Evolutionary conservation across 2,888 invertebrate genomes (phyloP), one percentile per base, ranked within the genome.

Genomic region (Diaprepes abbreviatus): DNA sequence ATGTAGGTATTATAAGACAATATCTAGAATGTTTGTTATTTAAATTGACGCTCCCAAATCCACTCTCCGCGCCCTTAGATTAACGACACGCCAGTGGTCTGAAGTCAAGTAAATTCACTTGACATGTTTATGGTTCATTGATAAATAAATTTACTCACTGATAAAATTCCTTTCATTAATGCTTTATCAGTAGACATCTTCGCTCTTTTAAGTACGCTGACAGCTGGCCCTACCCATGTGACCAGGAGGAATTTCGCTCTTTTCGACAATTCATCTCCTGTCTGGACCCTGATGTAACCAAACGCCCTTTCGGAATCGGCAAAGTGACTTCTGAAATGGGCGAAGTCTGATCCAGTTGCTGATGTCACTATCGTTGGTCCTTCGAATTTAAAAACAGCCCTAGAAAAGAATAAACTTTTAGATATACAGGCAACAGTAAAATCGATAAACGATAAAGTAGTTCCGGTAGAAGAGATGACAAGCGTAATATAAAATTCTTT

Each of bases 111-210:
- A n/a, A n/a, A n/a, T n/a, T n/a, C n/a, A n/a, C n/a, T n/a, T n/a
- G n/a, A n/a, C n/a, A n/a, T n/a, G n/a, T n/a, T n/a, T n/a, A n/a
- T n/a, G n/a, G n/a, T n/a, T n/a, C n/a, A n/a, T n/a, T n/a, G 5
- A 33, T 10, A 10, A 33, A 33, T 33, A 48, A 14, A 33, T 16
- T 16, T 67, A 86, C 89, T 88, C 80, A 93, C 93, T 79, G 89
- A 89, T 76, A 93, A 88, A 76, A 93, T 89, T 80, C 90, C 89
- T 83, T 93, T 93, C 75, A 93, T 90, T 79, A 91, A 86, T 38
- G 91, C 89, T 83, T 93, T 93, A 84, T 93, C 93, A 68, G 92
- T 92, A 82, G 92, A 92, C 90, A 93, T 91, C 85, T 92, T 92
- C 77, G 93, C 93, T 76, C 92, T 88, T 84, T 93, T 91, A 82